Base-by-base conservation (phyloP, 1,140 invertebrate genomes). In the fruit fly (Drosophila melanogaster) region DNA sequence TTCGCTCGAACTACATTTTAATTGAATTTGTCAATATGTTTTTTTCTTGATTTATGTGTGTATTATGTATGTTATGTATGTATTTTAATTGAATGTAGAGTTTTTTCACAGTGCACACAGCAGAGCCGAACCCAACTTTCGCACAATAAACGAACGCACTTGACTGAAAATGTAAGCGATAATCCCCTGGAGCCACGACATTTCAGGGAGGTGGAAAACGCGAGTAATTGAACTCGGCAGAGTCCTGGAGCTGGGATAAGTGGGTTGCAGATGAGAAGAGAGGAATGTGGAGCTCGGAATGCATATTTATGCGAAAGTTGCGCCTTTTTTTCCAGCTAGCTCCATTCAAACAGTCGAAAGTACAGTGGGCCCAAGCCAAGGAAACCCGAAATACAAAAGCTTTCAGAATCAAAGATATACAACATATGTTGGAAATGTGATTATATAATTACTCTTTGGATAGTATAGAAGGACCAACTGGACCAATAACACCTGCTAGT, bases 131-230 rank as follows among this genome's bases (percentile, higher is more conserved):
- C 73, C 70, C 59, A 66, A 61, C 77, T 80, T 67, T 79, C 53
- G 59, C 64, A 81, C 81, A 76, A 87, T 76, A 79, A 86, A 75
- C 64, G 79, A 66, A 64, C 71, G 55, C 83, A 87, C 71, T 87
- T 87, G 76, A 89, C 83, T 89, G 66, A 73, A 74, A 83, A 86
- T 86, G 83, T 86, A 81, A 87, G 81, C 84, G 84, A 87, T 87
- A 87, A 87, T 87, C 84, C 84, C 85, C 38, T 17, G 71, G 72
- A 84, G 76, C 58, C 49, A 66, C 72, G 71, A 77, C 79, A 64
- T 74, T 53, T 51, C 46, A 33, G 37, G 40, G 41, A 58, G 77
- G 60, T 64, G 75, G 65, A 79, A 69, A 76, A 56, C 46, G 71
- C 61, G 64, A 56, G 79, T 83, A 89, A 87, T 83, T 87, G 84